Base-by-base conservation (phyloP, 2,888 invertebrate genomes). In the Drepana falcataria region DNA sequence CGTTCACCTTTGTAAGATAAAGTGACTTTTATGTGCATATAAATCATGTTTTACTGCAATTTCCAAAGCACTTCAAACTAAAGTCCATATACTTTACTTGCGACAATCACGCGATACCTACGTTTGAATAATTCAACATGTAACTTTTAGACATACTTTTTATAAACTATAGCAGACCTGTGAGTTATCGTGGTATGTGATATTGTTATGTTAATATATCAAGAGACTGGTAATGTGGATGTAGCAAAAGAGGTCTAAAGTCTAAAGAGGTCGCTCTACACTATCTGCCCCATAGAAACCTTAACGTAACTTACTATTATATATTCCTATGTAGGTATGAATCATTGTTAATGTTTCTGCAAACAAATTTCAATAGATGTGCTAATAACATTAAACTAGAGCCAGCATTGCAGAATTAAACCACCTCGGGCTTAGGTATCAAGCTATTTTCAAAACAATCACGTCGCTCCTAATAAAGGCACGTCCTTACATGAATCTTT, bases 401-500 rank as follows among this genome's bases (percentile, higher is more conserved):
- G 52, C 9, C 9, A 44, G 41, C 47, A 21, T 37, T 48, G 53
- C 53, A 54, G 52, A 63, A 54, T 57, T 57, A 53, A 51, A 52
- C 62, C 63, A 60, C 61, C 54, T 56, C 58, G 53, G 53, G 54
- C 57, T 59, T 67, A 66, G 66, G 69, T 73, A 77, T 73, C 60
- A 76, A 78, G 84, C 76, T 76, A 85, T 88, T 86, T 80, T 75
- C 77, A 88, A 84, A 81, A 83, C 77, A 82, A 79, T 83, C 87
- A 87, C 86, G 87, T 87, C 77, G 68, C 76, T 76, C 79, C 73
- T 87, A 86, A 87, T 84, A 84, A 85, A 80, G 76, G 81, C 87
- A 87, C 87, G 87, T 89, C 69, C 80, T 81, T 77, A 84, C 81
- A 85, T 83, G 85, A 85, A 87, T 87, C 84, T 83, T 81, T 84